These are phyloP conservation scores for Gnathonemus echidnorhynchus DNA, from an alignment of 2,113 vertebrate genomes.

Conservation along the genomic window DNA sequence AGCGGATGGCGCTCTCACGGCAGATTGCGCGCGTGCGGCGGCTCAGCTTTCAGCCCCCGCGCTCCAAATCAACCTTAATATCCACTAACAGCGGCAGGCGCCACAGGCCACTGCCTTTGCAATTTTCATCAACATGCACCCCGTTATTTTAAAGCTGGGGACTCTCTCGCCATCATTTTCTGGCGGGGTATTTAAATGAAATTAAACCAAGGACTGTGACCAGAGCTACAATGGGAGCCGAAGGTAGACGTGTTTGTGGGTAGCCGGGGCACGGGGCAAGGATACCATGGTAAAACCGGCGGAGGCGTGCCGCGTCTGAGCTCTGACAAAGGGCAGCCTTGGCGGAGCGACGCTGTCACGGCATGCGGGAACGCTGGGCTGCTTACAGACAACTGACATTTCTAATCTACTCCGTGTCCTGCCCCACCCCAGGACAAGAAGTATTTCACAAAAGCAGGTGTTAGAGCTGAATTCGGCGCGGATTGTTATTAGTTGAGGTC, in stretches of 20 bases:
- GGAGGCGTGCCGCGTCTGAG: neutral
- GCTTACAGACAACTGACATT: conserved; percentile 11
- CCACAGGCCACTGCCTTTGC: conserved; percentile 67
- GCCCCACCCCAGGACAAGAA: neutral
- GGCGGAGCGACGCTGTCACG: neutral
- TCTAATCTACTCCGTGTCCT: conserved; percentile 6
- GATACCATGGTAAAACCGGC: neutral
- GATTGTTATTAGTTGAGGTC: neutral
- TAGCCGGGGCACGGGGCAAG: neutral
- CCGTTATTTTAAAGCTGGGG: conserved; percentile 46
- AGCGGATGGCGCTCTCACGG: neutral
- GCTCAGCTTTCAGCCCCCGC: conserved; percentile 2
- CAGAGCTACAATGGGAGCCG: conserved; percentile 18
- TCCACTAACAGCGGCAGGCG: conserved; percentile 40
- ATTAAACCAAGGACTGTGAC: conserved; percentile 31
- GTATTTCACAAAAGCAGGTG: conserved; percentile 6
- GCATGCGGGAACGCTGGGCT: neutral
- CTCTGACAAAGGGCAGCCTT: conserved; percentile 11
- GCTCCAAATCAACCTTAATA: conserved; percentile 30
- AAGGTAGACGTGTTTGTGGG: conserved; percentile 2
- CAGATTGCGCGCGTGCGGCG: neutral
- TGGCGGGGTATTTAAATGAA: conserved; percentile 29
- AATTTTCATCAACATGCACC: conserved; percentile 57
- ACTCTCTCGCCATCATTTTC: conserved; percentile 45
- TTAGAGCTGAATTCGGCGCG: neutral